Conservation (phyloP, 1,140 invertebrate genomes). For the Helicoverpa armigera region DNA sequence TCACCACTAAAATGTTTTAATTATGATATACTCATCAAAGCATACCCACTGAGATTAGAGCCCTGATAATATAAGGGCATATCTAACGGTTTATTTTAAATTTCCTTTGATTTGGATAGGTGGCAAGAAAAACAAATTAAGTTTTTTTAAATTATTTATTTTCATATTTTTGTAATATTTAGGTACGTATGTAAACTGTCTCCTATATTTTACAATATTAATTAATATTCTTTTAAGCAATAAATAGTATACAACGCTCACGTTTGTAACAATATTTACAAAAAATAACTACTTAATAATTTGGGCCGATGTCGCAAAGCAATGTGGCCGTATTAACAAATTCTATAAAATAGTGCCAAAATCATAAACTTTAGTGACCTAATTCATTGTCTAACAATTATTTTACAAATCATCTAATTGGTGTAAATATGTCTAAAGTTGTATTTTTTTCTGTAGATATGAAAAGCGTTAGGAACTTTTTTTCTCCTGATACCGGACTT, state of each 20-base stretch:
- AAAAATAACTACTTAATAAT: constrained; percentile 41
- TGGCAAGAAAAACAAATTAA: background rate
- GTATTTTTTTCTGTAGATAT: constrained; percentile 36
- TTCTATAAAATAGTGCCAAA: constrained; percentile 44
- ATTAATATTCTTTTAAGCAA: constrained; percentile 70
- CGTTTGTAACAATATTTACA: constrained; percentile 66
- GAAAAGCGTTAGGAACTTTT: constrained; percentile 64
- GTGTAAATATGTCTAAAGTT: constrained; percentile 34
- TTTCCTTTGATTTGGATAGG: background rate
- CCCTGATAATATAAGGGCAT: too few relatives aligned
- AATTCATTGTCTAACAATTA: constrained; percentile 36
- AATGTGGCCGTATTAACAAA: constrained; percentile 33
- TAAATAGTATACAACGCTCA: constrained; percentile 75
- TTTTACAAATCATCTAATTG: constrained; percentile 12
- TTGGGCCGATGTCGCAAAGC: constrained; percentile 13
- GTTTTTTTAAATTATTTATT: constrained; percentile 49
- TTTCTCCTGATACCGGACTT: constrained; percentile 58
- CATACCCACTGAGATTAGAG: too few relatives aligned
- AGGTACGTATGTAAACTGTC: constrained; percentile 72
- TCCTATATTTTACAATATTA: constrained; percentile 72
- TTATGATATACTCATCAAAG: too few relatives aligned
- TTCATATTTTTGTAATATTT: constrained; percentile 70
- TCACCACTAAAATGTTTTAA: too few relatives aligned
- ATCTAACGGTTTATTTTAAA: too few relatives aligned
- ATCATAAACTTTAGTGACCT: constrained; percentile 39